A percentile compares a stretch with the other conserved stretches of the same genome.
phyloP scores from a whole-genome alignment of 35 echinoderm and acorn worm species.

The Heliocidaris tuberculata region DNA sequence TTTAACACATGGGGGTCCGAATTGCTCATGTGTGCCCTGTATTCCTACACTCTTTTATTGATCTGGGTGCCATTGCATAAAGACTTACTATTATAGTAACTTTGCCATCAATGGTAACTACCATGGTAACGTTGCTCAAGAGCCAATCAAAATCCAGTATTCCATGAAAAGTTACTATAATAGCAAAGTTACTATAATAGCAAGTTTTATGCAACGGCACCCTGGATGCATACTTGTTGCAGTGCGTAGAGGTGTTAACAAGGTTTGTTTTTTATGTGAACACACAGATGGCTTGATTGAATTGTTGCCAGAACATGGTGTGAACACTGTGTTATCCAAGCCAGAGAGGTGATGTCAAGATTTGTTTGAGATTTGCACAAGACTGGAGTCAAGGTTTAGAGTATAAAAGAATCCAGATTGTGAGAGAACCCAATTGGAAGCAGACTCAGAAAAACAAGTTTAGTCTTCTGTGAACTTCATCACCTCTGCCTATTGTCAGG shows the following conservation, averaged over 20 bases:
- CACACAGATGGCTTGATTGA: not conserved
- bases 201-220: no score
- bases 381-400: not conserved
- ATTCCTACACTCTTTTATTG: no score
- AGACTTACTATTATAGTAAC: no score
- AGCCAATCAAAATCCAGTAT: no score
- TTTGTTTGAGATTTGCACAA: slow-evolving; percentile 3
- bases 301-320: not conserved
- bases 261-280: not conserved
- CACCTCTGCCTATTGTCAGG: not conserved
- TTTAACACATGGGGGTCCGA: no score
- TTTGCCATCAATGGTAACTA: no score
- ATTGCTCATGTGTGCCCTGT: no score
- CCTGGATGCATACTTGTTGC: no score
- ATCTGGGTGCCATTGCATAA: no score
- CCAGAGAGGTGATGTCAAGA: not conserved
- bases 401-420: not conserved
- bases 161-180: no score
- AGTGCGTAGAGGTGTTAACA: not conserved
- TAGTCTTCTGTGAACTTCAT: not conserved
- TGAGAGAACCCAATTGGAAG: not conserved
- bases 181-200: no score
- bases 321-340: not conserved
- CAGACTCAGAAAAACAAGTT: not conserved
- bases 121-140: no score